phyloP scores from a whole-genome alignment of 2,797 vertebrate genomes.

The Sebastes minor region DNA sequence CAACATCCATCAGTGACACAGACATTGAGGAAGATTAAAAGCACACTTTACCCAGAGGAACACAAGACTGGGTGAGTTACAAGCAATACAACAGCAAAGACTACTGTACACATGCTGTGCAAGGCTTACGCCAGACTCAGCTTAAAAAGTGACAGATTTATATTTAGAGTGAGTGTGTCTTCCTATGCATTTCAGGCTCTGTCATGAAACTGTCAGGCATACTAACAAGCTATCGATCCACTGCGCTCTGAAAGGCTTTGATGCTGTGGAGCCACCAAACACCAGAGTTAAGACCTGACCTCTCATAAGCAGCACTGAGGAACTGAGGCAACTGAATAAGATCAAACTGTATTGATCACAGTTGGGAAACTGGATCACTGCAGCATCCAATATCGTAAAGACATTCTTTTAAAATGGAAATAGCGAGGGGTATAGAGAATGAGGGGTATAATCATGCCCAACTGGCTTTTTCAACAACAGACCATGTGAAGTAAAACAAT shows the following conservation, averaged over 20 bases:
- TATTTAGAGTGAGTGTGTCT: conserved; percentile 21
- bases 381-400: not conserved
- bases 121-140: conserved; percentile 24
- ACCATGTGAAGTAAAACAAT: not conserved
- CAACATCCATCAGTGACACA: conserved; percentile 47
- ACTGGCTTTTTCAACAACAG: not conserved
- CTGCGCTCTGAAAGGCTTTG: conserved; percentile 57
- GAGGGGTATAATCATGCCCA: not conserved
- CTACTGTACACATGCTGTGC: conserved; percentile 23
- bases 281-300: conserved; percentile 63
- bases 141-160: conserved; percentile 26
- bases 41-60: conserved; percentile 10
- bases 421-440: not conserved
- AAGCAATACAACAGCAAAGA: conserved; percentile 29
- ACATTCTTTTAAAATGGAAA: not conserved
- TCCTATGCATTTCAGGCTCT: conserved; percentile 67
- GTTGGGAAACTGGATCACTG: conserved; percentile 41
- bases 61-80: conserved; percentile 53
- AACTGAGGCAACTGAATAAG: conserved; percentile 44
- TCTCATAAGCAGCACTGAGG: conserved; percentile 51
- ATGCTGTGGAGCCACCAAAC: conserved; percentile 59
- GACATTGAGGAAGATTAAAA: conserved; percentile 67
- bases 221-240: conserved; percentile 60
- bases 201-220: conserved; percentile 63
- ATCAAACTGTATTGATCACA: conserved; percentile 51